phyloP scores from a whole-genome alignment of 2,888 invertebrate genomes.

The Seira ritae region DNA sequence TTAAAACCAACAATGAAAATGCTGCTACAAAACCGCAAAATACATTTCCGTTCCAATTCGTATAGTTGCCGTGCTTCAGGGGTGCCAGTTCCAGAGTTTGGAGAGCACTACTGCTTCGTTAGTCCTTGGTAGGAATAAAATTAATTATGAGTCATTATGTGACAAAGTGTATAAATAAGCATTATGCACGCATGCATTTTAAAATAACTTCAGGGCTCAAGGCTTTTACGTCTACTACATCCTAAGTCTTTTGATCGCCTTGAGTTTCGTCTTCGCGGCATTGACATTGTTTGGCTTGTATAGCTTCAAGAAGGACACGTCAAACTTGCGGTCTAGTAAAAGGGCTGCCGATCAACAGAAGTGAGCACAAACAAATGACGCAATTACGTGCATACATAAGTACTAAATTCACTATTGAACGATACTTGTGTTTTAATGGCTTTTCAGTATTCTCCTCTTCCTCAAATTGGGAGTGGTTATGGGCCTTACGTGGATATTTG shows the following conservation, averaged over 20 bases:
- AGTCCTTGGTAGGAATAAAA: conserved; percentile 26
- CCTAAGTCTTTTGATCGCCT: conserved; percentile 27
- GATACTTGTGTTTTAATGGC: neutral
- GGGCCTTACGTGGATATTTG: conserved; percentile 48
- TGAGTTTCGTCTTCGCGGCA: conserved; percentile 15
- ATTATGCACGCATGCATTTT: too few species aligned
- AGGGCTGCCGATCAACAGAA: conserved; percentile 30
- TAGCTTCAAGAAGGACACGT: conserved; percentile 35
- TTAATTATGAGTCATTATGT: neutral
- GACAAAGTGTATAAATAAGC: too few species aligned
- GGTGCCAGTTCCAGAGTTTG: conserved; percentile 44
- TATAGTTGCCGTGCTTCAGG: conserved; percentile 36
- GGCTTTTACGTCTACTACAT: conserved; percentile 53
- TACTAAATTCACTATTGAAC: too few species aligned
- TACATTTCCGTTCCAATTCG: too few species aligned
- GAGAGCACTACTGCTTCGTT: conserved; percentile 43
- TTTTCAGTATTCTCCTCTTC: conserved; percentile 38
- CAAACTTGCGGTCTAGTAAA: conserved; percentile 44
- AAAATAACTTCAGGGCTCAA: conserved; percentile 41
- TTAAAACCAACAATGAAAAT: too few species aligned
- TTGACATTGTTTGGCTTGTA: conserved; percentile 35
- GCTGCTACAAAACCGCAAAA: too few species aligned
- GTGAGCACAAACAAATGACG: conserved; percentile 16
- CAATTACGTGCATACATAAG: too few species aligned
- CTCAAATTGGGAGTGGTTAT: conserved; percentile 51